Evolutionary conservation across 1,140 invertebrate genomes (phyloP), one percentile per base, ranked within the genome.

Genomic region (Nasonia giraulti): DNA sequence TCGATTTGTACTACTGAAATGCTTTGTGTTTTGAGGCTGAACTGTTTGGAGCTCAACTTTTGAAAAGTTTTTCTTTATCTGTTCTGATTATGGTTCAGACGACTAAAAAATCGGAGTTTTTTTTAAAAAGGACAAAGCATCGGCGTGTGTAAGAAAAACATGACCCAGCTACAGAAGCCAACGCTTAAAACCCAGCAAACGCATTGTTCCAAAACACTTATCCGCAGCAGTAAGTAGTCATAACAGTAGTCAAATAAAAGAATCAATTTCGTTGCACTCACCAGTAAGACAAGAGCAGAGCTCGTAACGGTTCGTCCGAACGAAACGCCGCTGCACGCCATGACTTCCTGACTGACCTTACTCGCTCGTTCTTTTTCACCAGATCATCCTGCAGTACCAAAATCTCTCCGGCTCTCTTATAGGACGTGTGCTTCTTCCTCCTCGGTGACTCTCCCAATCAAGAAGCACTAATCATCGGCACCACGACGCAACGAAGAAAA

Each of bases 221-320:
- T 71, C 8, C 1, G 27, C 8, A 12, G 69, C 69, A 23, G 40
- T 44, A 44, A 23, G 69, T 11, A 27, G n/a, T 6, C 69, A 31
- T 71, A 71, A 31, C n/a, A 71, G n/a, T 71, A 71, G n/a, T 71
- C 11, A 71, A 10, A 66, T 23, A 40, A 44, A 17, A n/a, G 14
- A 66, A 66, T 66, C 27, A 27, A 23, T 69, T 77, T 77, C 37
- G 73, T n/a, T 79, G 12, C 87, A 90, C 91, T 91, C 89, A 93
- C 91, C 92, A 93, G 87, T 77, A 93, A 87, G 87, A 93, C 86
- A 89, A 93, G 89, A 85, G 89, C 89, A 86, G 91, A 90, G 89
- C 91, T 91, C 85, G 90, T 91, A 88, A 90, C 88, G 82, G 90
- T 91, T 85, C 87, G 88, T 90, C 89, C 89, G 85, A 91, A 88